Conservation (phyloP, 2,797 vertebrate species). For the Brachyrhaphis roseni region DNA sequence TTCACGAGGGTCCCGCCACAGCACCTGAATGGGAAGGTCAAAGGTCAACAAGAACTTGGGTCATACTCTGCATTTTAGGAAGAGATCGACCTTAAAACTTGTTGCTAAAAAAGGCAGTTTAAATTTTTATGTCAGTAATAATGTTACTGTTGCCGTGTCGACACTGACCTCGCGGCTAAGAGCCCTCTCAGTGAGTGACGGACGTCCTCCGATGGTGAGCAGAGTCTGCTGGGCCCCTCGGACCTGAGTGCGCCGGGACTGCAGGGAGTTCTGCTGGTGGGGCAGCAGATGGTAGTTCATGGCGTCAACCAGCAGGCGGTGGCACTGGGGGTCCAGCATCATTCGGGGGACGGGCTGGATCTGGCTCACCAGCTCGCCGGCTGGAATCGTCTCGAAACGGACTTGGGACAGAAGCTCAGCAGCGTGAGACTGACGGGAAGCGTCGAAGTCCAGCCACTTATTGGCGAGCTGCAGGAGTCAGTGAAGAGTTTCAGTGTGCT, state of each 20-base stretch:
- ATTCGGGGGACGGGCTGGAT: conserved; percentile 87
- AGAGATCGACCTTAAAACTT: not conserved
- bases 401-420: conserved; percentile 84
- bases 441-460: conserved; percentile 88
- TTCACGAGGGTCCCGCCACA: conserved; percentile 84
- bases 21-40: conserved; percentile 67
- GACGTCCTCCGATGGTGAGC: conserved; percentile 82
- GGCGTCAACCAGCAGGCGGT: conserved; percentile 87
- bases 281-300: conserved; percentile 92
- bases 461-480: conserved; percentile 75
- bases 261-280: conserved; percentile 86
- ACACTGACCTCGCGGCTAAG: conserved; percentile 83
- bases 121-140: not conserved
- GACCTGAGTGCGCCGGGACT: conserved; percentile 84
- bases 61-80: not conserved
- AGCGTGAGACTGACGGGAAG: conserved; percentile 76
- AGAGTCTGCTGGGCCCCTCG: conserved; percentile 83
- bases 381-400: conserved; percentile 86
- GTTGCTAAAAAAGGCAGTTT: not conserved
- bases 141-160: not conserved
- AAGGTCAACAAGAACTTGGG: conserved; percentile 30
- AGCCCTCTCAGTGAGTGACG: conserved; percentile 84
- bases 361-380: conserved; percentile 85
- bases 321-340: conserved; percentile 88
- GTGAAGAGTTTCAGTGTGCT: not conserved